phyloP scores from a whole-genome alignment of 1,140 invertebrate species.

The Carposina sasakii region DNA sequence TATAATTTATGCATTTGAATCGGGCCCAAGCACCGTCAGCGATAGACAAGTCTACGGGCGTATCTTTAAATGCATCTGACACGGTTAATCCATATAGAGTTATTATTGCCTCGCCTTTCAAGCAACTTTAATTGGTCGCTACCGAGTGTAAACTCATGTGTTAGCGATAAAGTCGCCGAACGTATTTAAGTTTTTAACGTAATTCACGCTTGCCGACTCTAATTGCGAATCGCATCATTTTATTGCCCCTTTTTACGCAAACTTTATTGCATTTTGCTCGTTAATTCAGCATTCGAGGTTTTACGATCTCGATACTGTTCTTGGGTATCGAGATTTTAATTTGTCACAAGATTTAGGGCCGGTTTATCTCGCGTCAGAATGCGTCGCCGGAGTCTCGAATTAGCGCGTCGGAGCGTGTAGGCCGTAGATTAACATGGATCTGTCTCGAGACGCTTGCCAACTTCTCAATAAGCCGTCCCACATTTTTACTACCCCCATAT shows the following conservation, averaged over 20 bases:
- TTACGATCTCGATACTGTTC: conserved; percentile 51
- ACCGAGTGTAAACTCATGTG: conserved; percentile 46
- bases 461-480: conserved; percentile 58
- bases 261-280: conserved; percentile 15
- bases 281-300: conserved; percentile 10
- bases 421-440: too few species aligned
- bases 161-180: conserved; percentile 45
- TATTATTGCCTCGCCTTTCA: conserved; percentile 46
- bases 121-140: conserved; percentile 47
- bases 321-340: conserved; percentile 47
- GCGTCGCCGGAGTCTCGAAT: conserved; percentile 28
- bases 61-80: conserved; percentile 52
- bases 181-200: conserved; percentile 44
- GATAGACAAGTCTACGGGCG: conserved; percentile 25
- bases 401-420: conserved; percentile 35
- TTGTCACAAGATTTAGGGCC: conserved; percentile 40
- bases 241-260: conserved; percentile 45
- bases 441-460: conserved; percentile 51
- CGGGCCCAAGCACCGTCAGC: conserved; percentile 28
- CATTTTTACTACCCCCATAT: conserved; percentile 64
- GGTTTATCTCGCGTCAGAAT: conserved; percentile 28
- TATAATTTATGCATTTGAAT: conserved; percentile 44
- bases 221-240: conserved; percentile 39
- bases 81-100: conserved; percentile 53
- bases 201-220: conserved; percentile 38